Conservation (phyloP, 2,888 invertebrate species). For the Megalurothrips usitatus region DNA sequence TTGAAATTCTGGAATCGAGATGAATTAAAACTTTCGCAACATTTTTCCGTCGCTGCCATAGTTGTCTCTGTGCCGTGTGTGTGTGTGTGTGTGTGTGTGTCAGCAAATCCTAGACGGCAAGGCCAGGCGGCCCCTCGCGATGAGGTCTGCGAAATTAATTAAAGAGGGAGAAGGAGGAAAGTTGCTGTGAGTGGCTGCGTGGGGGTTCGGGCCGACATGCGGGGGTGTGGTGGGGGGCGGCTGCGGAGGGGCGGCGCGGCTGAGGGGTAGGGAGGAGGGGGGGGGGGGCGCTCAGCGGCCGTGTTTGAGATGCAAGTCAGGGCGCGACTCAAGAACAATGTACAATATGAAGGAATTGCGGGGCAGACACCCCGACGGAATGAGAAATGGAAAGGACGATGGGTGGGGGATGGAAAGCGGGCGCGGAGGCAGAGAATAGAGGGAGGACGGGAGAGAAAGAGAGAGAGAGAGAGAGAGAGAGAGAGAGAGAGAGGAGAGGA, state of each 20-base stretch:
- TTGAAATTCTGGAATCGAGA: background rate
- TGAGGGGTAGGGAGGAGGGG: background rate
- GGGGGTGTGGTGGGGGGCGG: background rate
- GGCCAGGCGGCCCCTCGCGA: background rate
- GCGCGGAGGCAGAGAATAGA: no score
- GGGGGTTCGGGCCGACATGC: background rate
- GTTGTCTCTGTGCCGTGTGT: no score
- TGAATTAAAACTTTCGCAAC: no score
- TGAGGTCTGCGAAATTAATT: conserved; percentile 21
- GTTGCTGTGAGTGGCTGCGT: background rate
- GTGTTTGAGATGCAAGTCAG: conserved; percentile 8
- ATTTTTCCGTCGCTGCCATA: no score
- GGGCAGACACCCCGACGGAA: background rate
- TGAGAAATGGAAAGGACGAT: background rate
- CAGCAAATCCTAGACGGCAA: background rate
- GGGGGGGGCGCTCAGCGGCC: background rate
- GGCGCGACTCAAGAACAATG: conserved; percentile 8
- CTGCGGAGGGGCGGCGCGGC: background rate
- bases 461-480: no score
- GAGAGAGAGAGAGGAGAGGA: background rate
- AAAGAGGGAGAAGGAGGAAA: conserved; percentile 6
- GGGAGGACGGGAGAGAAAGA: no score
- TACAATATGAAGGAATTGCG: conserved; percentile 10
- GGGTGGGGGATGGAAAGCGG: background rate
- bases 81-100: no score